Conservation (phyloP, 2,888 invertebrate species). For the Clitarchus hookeri region DNA sequence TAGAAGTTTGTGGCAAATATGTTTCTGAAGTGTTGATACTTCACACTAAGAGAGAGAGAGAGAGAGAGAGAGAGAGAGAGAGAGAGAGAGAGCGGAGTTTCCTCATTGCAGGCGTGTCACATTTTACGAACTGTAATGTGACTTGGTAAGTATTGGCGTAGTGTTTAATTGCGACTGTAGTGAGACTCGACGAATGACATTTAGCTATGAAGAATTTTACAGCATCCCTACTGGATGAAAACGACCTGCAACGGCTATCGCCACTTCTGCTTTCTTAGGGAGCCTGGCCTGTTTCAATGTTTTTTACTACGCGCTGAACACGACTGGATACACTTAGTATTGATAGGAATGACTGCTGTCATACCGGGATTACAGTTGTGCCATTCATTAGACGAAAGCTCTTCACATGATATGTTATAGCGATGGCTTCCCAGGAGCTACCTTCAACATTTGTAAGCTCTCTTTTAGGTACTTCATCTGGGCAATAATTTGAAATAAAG, state of each 20-base stretch:
- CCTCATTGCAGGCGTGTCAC: background rate
- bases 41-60: background rate
- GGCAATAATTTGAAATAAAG: background rate
- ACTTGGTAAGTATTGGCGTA: background rate
- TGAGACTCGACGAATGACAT: background rate
- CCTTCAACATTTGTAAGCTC: background rate
- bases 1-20: background rate
- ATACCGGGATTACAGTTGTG: background rate
- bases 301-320: conserved; percentile 20
- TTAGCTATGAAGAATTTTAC: background rate
- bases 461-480: background rate
- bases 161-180: background rate
- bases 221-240: background rate
- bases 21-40: background rate
- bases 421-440: background rate
- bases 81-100: too few species aligned
- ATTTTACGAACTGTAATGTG: background rate
- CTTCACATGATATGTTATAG: background rate
- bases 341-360: background rate
- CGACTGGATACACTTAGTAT: background rate
- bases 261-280: background rate
- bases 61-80: too few species aligned
- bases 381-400: background rate
- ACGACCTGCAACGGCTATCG: too few species aligned
- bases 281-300: background rate